phyloP scores from a whole-genome alignment of 2,888 invertebrate genomes.

The Saturnia pavonia region DNA sequence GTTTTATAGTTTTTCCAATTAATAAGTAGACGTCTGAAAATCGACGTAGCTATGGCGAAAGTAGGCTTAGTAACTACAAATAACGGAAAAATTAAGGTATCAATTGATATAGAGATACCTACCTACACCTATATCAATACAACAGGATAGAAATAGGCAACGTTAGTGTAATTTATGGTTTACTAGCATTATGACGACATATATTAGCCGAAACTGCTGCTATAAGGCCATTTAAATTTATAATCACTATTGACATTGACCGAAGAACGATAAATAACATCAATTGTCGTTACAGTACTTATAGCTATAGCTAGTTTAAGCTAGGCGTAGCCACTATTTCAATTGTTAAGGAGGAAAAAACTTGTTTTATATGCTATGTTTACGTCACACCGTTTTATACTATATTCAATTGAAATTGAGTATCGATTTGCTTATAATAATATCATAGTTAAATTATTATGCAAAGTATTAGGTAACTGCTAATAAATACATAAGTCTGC shows the following conservation, averaged over 20 bases:
- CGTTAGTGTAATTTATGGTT: neutral
- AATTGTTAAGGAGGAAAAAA: constrained; percentile 1
- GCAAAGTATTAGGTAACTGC: neutral
- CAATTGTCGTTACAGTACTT: neutral
- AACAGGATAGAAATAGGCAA: neutral
- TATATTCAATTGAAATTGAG: neutral
- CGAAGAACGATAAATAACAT: constrained; percentile 9
- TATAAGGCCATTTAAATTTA: neutral
- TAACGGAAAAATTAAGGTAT: too few relatives aligned
- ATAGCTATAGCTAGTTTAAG: too few relatives aligned
- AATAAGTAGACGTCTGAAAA: too few relatives aligned
- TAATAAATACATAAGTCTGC: neutral
- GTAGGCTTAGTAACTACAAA: too few relatives aligned
- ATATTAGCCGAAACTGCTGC: neutral
- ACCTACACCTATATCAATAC: too few relatives aligned
- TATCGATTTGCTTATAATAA: too few relatives aligned
- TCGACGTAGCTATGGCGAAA: too few relatives aligned
- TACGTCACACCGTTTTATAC: neutral
- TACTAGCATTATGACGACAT: neutral
- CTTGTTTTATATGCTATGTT: neutral
- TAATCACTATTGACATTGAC: constrained; percentile 5
- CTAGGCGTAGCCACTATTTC: neutral
- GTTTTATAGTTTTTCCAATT: too few relatives aligned
- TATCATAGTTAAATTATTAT: too few relatives aligned
- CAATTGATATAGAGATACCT: too few relatives aligned